phyloP scores from a whole-genome alignment of 2,797 vertebrate genomes.

The Anabas testudineus region DNA sequence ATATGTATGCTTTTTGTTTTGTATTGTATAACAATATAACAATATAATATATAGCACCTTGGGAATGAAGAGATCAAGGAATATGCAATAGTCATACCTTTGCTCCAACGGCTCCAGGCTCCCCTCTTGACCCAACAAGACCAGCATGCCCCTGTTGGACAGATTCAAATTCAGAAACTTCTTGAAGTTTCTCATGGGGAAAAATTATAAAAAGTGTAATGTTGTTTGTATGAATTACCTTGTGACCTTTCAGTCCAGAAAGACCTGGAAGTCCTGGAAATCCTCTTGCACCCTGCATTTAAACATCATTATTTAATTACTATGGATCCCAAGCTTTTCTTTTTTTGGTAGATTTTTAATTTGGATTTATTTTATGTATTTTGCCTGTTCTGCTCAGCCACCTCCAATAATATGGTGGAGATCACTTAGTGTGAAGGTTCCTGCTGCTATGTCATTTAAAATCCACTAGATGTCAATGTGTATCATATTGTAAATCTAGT shows the following conservation, averaged over 20 bases:
- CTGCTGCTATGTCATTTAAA: not conserved
- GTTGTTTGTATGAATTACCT: conserved; percentile 82
- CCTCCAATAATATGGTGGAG: too few relatives aligned
- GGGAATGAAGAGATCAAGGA: too few relatives aligned
- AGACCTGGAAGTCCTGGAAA: conserved; percentile 96
- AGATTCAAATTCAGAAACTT: conserved; percentile 26
- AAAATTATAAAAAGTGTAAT: not conserved
- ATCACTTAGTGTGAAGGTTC: too few relatives aligned
- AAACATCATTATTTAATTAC: not conserved
- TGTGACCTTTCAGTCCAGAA: conserved; percentile 92
- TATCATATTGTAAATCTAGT: too few relatives aligned
- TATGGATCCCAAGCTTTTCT: not conserved
- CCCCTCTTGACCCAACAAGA: conserved; percentile 62
- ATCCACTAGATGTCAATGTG: not conserved
- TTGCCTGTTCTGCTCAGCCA: too few relatives aligned
- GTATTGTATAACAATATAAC: too few relatives aligned
- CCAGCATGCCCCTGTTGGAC: conserved; percentile 66
- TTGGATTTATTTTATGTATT: too few relatives aligned
- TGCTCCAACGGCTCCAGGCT: conserved; percentile 61
- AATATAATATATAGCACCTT: too few relatives aligned
- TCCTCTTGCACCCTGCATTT: conserved; percentile 88
- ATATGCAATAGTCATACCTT: conserved; percentile 61
- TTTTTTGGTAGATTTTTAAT: not conserved
- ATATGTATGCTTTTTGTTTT: too few relatives aligned
- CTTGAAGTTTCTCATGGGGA: not conserved